Conservation (phyloP, 2,888 invertebrate species). For the Elmis aenea region DNA sequence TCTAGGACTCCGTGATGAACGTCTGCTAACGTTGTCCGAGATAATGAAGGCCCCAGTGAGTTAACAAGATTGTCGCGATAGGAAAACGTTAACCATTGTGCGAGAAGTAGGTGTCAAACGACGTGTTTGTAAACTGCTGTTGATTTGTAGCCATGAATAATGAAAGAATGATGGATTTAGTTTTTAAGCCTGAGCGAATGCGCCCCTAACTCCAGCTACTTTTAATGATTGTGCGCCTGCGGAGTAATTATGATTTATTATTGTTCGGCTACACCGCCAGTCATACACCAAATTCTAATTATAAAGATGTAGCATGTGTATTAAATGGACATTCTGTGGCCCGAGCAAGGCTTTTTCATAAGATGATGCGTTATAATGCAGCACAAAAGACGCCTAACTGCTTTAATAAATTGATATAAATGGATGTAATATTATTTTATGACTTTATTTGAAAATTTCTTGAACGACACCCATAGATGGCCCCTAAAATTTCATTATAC, state of each 20-base stretch:
- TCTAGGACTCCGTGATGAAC: constrained; percentile 11
- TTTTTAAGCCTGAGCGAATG: constrained; percentile 10
- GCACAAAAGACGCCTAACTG: too few species aligned
- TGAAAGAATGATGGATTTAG: constrained; percentile 15
- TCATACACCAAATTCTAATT: constrained; percentile 30
- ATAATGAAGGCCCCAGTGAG: constrained; percentile 19
- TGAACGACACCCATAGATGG: too few species aligned
- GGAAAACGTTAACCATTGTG: constrained; percentile 15
- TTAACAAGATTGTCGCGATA: constrained; percentile 23
- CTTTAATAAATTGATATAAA: too few species aligned
- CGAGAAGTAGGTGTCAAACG: constrained; percentile 13
- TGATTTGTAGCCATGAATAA: constrained; percentile 16
- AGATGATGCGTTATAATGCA: too few species aligned
- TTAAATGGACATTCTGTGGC: constrained; percentile 27
- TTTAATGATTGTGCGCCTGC: constrained; percentile 18
- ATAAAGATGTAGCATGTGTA: constrained; percentile 30
- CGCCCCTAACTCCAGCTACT: constrained; percentile 15
- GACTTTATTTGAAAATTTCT: too few species aligned
- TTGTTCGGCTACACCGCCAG: constrained; percentile 27
- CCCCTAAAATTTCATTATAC: too few species aligned
- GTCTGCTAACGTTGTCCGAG: constrained; percentile 12
- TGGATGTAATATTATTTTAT: too few species aligned
- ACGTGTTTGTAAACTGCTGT: constrained; percentile 17
- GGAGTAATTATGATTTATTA: constrained; percentile 32
- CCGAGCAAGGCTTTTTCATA: too few species aligned